phyloP scores from a whole-genome alignment of 2,797 vertebrate species.

The Lacerta bilineata region DNA sequence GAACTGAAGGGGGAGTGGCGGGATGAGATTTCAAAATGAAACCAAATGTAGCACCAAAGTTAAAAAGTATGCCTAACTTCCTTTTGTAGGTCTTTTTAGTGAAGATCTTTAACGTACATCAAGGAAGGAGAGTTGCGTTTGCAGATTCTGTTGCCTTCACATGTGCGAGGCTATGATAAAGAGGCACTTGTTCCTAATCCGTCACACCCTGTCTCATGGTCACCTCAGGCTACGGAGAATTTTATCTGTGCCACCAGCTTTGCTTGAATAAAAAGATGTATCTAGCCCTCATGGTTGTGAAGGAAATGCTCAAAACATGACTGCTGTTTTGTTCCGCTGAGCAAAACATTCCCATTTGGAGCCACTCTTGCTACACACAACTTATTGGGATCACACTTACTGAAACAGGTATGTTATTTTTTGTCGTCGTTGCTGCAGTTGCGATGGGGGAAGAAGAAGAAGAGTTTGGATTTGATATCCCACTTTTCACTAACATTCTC shows the following conservation, averaged over 20 bases:
- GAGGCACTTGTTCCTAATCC: constrained; percentile 23
- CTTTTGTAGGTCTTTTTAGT: constrained; percentile 48
- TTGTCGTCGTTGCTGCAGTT: too few species aligned
- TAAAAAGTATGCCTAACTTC: constrained; percentile 28
- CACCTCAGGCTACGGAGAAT: constrained; percentile 8
- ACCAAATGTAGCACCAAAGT: constrained; percentile 53
- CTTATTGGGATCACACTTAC: not conserved
- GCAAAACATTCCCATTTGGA: not conserved
- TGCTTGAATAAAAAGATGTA: constrained; percentile 4
- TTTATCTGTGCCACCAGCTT: constrained; percentile 22
- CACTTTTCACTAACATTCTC: too few species aligned
- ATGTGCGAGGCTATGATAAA: constrained; percentile 58
- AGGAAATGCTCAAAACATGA: constrained; percentile 6
- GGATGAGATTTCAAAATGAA: constrained; percentile 61
- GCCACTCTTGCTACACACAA: not conserved
- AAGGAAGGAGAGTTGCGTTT: constrained; percentile 41
- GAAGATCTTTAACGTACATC: constrained; percentile 53
- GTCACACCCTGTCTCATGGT: constrained; percentile 11
- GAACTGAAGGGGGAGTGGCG: constrained; percentile 36
- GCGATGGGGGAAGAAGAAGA: too few species aligned
- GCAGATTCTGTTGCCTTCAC: constrained; percentile 44
- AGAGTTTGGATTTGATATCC: too few species aligned
- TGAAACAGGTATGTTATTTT: not conserved
- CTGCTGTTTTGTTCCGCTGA: not conserved
- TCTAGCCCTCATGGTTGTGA: constrained; percentile 19